phyloP scores from a whole-genome alignment of 2,888 invertebrate species.

The Metallyticus violacea region DNA sequence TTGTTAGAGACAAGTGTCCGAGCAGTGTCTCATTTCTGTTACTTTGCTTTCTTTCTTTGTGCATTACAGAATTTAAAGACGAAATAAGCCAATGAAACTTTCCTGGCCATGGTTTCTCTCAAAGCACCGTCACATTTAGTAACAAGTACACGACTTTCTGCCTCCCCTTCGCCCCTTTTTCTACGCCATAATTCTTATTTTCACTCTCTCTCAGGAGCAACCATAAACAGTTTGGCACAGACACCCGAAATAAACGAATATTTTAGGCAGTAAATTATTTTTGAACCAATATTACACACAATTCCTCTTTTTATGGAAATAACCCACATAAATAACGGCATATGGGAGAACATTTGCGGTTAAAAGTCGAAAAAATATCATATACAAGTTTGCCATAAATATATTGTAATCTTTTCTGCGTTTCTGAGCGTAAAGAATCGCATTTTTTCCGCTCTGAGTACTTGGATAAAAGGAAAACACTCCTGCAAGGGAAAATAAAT shows the following conservation, averaged over 20 bases:
- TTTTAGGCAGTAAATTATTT: background rate
- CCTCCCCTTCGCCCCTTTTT: background rate
- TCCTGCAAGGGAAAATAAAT: background rate
- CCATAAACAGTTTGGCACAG: background rate
- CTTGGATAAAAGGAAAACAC: background rate
- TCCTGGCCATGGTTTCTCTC: background rate
- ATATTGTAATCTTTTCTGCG: background rate
- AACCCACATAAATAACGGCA: background rate
- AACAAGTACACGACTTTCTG: background rate
- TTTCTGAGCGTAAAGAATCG: background rate
- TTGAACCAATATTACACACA: background rate
- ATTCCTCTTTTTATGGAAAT: background rate
- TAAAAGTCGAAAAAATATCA: background rate
- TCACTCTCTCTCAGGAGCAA: background rate
- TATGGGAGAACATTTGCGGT: background rate
- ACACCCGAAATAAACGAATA: background rate
- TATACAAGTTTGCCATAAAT: background rate
- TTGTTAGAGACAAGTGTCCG: too few relatives aligned
- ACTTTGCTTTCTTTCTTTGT: too few relatives aligned
- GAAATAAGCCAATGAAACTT: background rate
- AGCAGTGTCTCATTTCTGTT: too few relatives aligned
- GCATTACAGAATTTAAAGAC: too few relatives aligned
- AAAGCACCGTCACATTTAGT: background rate
- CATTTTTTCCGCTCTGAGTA: background rate
- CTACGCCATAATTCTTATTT: background rate